Base-by-base conservation (phyloP, 2,888 invertebrate species). In the Drosophila tripunctata region DNA sequence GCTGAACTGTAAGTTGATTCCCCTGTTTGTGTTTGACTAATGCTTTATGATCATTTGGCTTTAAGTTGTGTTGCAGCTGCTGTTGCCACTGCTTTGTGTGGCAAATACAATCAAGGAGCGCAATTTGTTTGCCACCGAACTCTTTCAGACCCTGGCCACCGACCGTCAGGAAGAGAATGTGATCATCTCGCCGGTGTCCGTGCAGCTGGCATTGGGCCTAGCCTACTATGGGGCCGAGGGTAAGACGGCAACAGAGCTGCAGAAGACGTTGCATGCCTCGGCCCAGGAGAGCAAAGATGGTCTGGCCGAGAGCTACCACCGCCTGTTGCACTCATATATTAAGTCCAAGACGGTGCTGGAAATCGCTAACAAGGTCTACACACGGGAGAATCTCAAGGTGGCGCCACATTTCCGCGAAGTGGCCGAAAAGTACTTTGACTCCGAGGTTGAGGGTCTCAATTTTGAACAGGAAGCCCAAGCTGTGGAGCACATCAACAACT, bases 321-420 rank as follows among this genome's bases (percentile, higher is more conserved):
- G 80, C 0, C 77, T 89, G 30, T 43, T 89, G 41, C 89, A 89
- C 60, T 89, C 89, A 1, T 89, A 88, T 52, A 88, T 90, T 38
- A 90, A 90, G 55, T 83, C 90, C 21, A 87, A 89, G 57, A 89
- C 87, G 7, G 78, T 85, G 19, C 62, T 90, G n/a, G 93, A 93
- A 68, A 92, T 96, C 14, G 96, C 96, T 4, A 97, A 96, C 87
- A 95, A 95, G 84, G 92, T 96, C 2, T 97, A 94, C 85, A 89
- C 95, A 0, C 93, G 93, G 75, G 89, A 93, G 10, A 92, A 93
- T 2, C 92, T 93, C 41, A 89, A 92, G 12, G 84, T 96, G 4
- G 92, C 93, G 36, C 82, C 93, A 0, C 88, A 91, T 30, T 94
- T 95, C 74, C 92, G 93, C 77, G 91, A 92, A 6, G 92, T 94